phyloP scores from a whole-genome alignment of 2,797 vertebrate species.

The Diplodus puntazzo region DNA sequence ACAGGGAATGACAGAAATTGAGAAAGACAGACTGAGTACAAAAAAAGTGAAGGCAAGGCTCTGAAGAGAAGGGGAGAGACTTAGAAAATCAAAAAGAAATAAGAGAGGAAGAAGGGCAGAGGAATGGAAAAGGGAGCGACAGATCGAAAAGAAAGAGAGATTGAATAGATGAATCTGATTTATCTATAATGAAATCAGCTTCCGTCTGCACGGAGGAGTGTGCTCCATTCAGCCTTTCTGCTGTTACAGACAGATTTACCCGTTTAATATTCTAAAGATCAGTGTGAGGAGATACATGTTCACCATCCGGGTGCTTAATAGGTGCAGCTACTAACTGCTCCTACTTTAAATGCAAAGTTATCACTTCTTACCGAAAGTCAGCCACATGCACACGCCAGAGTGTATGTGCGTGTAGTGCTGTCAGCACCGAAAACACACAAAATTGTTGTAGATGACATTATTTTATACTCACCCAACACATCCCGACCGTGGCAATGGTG shows the following conservation, averaged over 20 bases:
- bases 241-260: slow-evolving; percentile 78
- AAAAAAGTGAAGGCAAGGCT: slow-evolving; percentile 46
- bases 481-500: too few relatives aligned
- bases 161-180: slow-evolving; percentile 83
- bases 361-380: slow-evolving; percentile 24
- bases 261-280: slow-evolving; percentile 82
- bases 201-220: slow-evolving; percentile 71
- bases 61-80: slow-evolving; percentile 21
- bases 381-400: too few relatives aligned
- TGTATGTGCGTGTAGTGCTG: too few relatives aligned
- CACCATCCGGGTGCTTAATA: slow-evolving; percentile 32
- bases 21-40: slow-evolving; percentile 51
- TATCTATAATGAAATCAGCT: slow-evolving; percentile 86
- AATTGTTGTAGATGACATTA: not conserved
- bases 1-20: slow-evolving; percentile 66
- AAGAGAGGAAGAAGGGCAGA: slow-evolving; percentile 48
- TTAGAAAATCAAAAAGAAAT: slow-evolving; percentile 35
- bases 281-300: slow-evolving; percentile 60
- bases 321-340: slow-evolving; percentile 28
- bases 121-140: slow-evolving; percentile 63
- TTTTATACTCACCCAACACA: too few relatives aligned
- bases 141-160: slow-evolving; percentile 67
- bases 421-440: slow-evolving; percentile 5
- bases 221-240: slow-evolving; percentile 78
- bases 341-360: slow-evolving; percentile 59